A percentile compares a stretch with the other conserved stretches of the same genome.
Evolutionary conservation across 2,113 vertebrate genomes (phyloP).

Genomic region (Myotis yumanensis): DNA sequence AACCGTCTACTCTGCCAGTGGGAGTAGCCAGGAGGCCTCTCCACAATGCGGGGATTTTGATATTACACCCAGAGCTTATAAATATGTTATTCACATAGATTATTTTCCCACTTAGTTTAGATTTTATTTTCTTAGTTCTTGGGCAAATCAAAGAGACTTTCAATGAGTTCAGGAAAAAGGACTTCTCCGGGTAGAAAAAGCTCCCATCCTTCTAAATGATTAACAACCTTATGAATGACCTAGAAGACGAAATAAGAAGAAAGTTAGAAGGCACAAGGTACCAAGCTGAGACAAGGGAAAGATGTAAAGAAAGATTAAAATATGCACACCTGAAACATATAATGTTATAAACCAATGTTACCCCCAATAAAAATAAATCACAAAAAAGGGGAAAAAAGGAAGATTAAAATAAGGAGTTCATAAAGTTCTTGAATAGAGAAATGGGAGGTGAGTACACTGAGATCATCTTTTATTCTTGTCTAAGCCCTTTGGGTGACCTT

Average conservation of each 20-base stretch:
- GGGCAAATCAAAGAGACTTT: slow-evolving; percentile 76
- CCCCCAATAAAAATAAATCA: too few species aligned
- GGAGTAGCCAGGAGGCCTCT: slow-evolving; percentile 37
- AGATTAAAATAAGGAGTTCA: slow-evolving; percentile 52
- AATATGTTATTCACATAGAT: slow-evolving; percentile 66
- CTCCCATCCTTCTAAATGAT: slow-evolving; percentile 71
- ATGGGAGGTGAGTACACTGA: background rate
- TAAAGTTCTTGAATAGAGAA: slow-evolving; percentile 39
- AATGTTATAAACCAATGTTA: too few species aligned
- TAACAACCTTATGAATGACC: slow-evolving; percentile 61
- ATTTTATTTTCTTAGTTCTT: slow-evolving; percentile 60
- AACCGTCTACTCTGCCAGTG: slow-evolving; percentile 23
- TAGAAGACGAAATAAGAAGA: slow-evolving; percentile 64
- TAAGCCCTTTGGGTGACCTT: slow-evolving; percentile 35
- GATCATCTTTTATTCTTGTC: background rate
- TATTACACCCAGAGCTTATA: slow-evolving; percentile 71
- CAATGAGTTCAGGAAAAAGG: slow-evolving; percentile 69
- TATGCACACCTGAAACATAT: too few species aligned
- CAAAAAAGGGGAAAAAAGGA: too few species aligned
- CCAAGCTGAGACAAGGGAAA: slow-evolving; percentile 52
- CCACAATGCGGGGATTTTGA: slow-evolving; percentile 44
- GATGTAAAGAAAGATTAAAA: background rate
- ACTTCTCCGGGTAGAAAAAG: slow-evolving; percentile 66
- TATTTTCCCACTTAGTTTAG: slow-evolving; percentile 69
- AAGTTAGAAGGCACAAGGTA: slow-evolving; percentile 29